Conservation (phyloP, 2,797 vertebrate species). For the Peromyscus eremicus region DNA sequence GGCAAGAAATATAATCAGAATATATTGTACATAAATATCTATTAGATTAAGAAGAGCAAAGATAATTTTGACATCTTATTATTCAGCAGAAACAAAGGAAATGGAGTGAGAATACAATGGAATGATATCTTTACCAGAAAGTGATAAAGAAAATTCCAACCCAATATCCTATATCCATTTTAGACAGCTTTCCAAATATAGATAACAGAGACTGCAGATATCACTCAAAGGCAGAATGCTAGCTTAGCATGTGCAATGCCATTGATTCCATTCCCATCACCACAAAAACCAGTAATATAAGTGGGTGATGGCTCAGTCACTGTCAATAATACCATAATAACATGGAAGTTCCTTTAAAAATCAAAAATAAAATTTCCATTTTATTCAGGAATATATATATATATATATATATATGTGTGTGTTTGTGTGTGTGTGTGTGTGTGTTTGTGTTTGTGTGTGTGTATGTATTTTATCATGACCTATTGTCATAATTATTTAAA, state of each 20-base stretch:
- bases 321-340: neutral
- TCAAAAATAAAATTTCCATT: neutral
- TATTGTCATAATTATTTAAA: conserved; percentile 9
- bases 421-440: too few relatives aligned
- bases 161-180: neutral
- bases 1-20: neutral
- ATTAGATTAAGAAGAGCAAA: neutral
- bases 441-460: too few relatives aligned
- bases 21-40: neutral
- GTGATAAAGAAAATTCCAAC: neutral
- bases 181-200: neutral
- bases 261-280: neutral
- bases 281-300: neutral
- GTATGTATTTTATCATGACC: neutral
- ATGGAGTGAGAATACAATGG: neutral
- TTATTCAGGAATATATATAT: neutral
- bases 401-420: too few relatives aligned
- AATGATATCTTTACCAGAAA: neutral
- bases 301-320: neutral
- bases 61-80: neutral
- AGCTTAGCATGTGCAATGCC: too few relatives aligned
- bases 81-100: neutral
- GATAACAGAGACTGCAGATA: neutral
- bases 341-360: neutral
- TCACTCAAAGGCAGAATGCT: neutral